A percentile compares a stretch with the other conserved stretches of the same genome.
Evolutionary conservation across 2,888 invertebrate genomes (phyloP).

Genomic region (Muschampia plurimacula): DNA sequence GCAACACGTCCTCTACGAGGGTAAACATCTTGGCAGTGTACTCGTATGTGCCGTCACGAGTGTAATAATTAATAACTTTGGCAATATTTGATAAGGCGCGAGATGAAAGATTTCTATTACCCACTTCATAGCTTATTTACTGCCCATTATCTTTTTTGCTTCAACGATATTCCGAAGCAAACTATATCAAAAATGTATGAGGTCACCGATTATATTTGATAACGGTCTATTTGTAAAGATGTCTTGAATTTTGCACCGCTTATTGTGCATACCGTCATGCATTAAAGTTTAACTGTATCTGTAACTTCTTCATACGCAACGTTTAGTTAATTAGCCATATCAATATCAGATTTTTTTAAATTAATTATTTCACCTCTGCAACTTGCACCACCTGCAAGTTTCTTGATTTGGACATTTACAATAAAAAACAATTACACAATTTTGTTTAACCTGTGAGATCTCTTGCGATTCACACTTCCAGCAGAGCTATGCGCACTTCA

Average conservation of each 20-base stretch:
- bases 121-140: slow-evolving; percentile 22
- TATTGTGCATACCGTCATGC: slow-evolving; percentile 15
- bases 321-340: slow-evolving; percentile 69
- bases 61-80: slow-evolving; percentile 31
- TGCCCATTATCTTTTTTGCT: slow-evolving; percentile 16
- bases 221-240: background rate
- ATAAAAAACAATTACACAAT: no score
- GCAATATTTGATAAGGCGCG: slow-evolving; percentile 25
- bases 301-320: slow-evolving; percentile 40
- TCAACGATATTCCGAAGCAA: slow-evolving; percentile 14
- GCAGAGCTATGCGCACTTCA: background rate
- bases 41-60: slow-evolving; percentile 33
- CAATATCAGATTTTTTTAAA: slow-evolving; percentile 47
- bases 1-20: background rate
- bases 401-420: no score
- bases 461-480: background rate
- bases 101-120: slow-evolving; percentile 15
- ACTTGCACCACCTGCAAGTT: no score
- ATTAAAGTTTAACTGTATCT: background rate
- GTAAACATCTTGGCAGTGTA: slow-evolving; percentile 24
- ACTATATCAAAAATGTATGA: slow-evolving; percentile 17
- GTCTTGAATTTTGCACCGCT: background rate
- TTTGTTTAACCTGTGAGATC: no score
- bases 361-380: background rate
- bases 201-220: slow-evolving; percentile 10